Evolutionary conservation across 2,113 vertebrate species (phyloP).

Genomic region (Syngnathus scovelli): DNA sequence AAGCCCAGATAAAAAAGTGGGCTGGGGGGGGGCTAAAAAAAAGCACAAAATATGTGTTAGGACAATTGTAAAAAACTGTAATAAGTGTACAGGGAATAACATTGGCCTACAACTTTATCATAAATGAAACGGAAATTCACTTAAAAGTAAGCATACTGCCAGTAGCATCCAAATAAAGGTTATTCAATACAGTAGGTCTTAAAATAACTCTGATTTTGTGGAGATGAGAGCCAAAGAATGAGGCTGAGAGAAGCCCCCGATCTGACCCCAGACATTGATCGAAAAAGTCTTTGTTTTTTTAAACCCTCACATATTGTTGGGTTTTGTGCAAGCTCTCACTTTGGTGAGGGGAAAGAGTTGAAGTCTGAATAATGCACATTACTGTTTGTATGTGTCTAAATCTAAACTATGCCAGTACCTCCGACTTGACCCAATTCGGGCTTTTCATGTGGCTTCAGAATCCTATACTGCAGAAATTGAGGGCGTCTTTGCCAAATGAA

Average conservation of each 20-base stretch:
- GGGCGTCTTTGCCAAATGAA: constrained; percentile 10
- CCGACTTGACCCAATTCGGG: constrained; percentile 42
- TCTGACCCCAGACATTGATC: constrained; percentile 17
- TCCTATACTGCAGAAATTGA: not conserved
- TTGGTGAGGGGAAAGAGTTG: constrained; percentile 31
- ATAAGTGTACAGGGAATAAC: too few species aligned
- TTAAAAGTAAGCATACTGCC: not conserved
- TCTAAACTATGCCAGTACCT: constrained; percentile 1
- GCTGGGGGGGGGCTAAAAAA: too few species aligned
- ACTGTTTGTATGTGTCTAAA: constrained; percentile 4
- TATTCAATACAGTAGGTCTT: not conserved
- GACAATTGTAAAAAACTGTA: too few species aligned
- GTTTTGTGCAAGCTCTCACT: constrained; percentile 31
- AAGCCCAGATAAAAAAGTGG: too few species aligned
- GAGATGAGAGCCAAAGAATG: not conserved
- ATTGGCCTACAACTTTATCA: not conserved
- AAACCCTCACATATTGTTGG: constrained; percentile 34
- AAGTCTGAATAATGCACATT: constrained; percentile 44
- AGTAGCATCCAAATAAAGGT: not conserved
- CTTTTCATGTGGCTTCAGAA: constrained; percentile 28
- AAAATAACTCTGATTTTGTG: not conserved
- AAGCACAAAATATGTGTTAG: too few species aligned
- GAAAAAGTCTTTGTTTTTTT: constrained; percentile 37
- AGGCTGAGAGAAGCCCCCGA: not conserved
- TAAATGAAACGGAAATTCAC: not conserved